phyloP scores from a whole-genome alignment of 1,140 invertebrate species.

The Whitmania pigra region DNA sequence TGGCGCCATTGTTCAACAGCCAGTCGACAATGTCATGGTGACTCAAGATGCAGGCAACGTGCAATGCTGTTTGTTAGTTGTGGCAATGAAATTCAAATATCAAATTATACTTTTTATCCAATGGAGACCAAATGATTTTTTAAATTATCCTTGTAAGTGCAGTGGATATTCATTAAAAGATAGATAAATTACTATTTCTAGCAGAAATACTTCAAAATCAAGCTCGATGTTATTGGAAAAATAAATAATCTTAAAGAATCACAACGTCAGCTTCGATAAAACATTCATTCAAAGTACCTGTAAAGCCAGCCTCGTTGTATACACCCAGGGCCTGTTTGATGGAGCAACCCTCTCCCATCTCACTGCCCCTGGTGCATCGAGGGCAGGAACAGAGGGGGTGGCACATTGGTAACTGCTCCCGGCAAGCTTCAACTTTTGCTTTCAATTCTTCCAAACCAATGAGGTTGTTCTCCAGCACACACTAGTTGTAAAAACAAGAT shows the following conservation, averaged over 20 bases:
- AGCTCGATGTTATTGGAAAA: too few species aligned
- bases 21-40: slow-evolving; percentile 4
- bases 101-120: too few species aligned
- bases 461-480: neutral
- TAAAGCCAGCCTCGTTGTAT: neutral
- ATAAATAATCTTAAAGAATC: neutral
- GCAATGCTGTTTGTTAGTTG: neutral
- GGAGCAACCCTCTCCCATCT: neutral
- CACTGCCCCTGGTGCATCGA: neutral
- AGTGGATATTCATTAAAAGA: too few species aligned
- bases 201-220: neutral
- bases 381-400: slow-evolving; percentile 3
- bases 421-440: neutral
- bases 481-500: neutral
- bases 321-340: neutral
- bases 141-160: too few species aligned
- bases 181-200: neutral
- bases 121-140: too few species aligned
- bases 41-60: slow-evolving; percentile 8
- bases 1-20: slow-evolving; percentile 19
- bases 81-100: too few species aligned
- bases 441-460: neutral
- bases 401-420: neutral
- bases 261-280: too few species aligned
- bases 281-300: neutral